A percentile compares a stretch with the other conserved stretches of the same genome.
Conservation (phyloP, 2,888 invertebrate genomes). For the Pandemis cinnamomeana region DNA sequence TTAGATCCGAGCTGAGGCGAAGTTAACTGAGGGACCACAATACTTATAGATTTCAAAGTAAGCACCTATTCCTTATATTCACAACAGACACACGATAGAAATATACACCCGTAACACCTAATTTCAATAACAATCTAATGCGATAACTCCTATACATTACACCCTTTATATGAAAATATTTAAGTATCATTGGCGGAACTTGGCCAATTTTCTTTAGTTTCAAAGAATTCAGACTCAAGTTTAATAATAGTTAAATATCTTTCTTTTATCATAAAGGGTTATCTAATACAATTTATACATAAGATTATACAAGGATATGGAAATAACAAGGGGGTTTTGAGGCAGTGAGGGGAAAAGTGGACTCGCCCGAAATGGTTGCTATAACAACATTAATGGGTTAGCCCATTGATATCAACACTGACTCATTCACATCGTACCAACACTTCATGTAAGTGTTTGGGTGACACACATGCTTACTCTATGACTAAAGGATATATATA, state of each 20-base stretch:
- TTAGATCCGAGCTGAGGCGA: conserved; percentile 15
- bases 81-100: conserved; percentile 65
- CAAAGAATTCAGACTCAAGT: background rate
- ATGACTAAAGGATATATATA: conserved; percentile 45
- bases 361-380: conserved; percentile 36
- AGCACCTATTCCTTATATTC: conserved; percentile 68
- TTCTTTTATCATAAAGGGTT: conserved; percentile 24
- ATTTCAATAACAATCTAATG: conserved; percentile 72
- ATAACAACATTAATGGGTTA: background rate
- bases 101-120: conserved; percentile 71
- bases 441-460: conserved; percentile 28
- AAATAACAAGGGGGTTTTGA: conserved; percentile 34
- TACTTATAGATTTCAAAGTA: conserved; percentile 40
- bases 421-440: conserved; percentile 19
- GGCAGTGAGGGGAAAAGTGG: conserved; percentile 29
- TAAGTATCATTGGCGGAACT: conserved; percentile 25
- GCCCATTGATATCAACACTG: background rate
- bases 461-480: conserved; percentile 46
- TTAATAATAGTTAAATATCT: conserved; percentile 37
- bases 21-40: conserved; percentile 16
- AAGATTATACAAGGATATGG: conserved; percentile 55
- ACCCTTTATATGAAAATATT: conserved; percentile 45
- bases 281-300: conserved; percentile 57
- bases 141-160: conserved; percentile 63
- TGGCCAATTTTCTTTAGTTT: background rate